A percentile compares a stretch with the other conserved stretches of the same genome.
phyloP scores from a whole-genome alignment of 2,113 vertebrate genomes.

The Tupaia tana region DNA sequence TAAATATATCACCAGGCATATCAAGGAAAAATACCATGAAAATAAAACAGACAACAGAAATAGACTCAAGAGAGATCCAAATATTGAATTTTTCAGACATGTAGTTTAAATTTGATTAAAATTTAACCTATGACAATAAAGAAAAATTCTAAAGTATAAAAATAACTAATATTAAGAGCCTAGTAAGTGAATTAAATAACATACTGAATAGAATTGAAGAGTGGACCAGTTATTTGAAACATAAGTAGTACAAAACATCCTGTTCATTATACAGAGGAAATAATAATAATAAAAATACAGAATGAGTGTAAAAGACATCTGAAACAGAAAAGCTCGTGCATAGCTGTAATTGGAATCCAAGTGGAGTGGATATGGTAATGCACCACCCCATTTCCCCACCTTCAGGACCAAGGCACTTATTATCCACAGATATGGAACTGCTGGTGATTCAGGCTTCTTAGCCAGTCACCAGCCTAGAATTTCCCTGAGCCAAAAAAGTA shows the following conservation, averaged over 20 bases:
- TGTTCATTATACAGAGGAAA: neutral
- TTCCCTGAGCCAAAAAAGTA: neutral
- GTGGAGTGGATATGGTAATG: neutral
- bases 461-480: neutral
- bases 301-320: neutral
- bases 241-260: neutral
- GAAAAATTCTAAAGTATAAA: constrained; percentile 3
- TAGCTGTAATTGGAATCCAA: neutral
- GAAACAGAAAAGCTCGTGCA: neutral
- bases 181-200: neutral
- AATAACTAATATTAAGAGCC: neutral
- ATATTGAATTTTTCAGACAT: neutral
- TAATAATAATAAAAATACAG: neutral
- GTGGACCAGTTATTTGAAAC: neutral
- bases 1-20: neutral
- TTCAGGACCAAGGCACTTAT: neutral
- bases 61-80: neutral
- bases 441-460: neutral
- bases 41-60: neutral
- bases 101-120: constrained; percentile 25
- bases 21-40: neutral
- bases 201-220: neutral
- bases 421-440: neutral
- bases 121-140: neutral
- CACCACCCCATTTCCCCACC: neutral